Conservation (phyloP, 1,140 invertebrate species). For the Bombus pascuorum region DNA sequence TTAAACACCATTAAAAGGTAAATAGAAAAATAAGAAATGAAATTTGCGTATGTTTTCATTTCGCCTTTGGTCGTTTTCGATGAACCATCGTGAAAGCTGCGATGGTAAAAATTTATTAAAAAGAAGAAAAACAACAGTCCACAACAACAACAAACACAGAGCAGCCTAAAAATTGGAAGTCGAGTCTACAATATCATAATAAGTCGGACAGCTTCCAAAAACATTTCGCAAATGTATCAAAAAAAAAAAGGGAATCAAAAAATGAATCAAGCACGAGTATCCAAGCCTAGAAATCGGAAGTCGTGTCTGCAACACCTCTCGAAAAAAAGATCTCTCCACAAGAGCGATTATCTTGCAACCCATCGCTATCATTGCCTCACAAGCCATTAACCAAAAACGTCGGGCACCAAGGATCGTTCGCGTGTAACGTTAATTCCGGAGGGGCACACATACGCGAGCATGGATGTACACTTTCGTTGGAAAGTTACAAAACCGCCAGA, state of each 20-base stretch:
- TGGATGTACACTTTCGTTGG: slow-evolving; percentile 60
- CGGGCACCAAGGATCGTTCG: slow-evolving; percentile 32
- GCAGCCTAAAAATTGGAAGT: background rate
- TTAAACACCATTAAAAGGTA: background rate
- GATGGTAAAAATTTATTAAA: too few species aligned
- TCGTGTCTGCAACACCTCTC: background rate
- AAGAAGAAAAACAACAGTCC: background rate
- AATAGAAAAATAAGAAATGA: too few species aligned
- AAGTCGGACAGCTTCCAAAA: too few species aligned
- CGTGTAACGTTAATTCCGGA: slow-evolving; percentile 59
- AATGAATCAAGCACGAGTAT: background rate
- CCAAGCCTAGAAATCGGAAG: background rate
- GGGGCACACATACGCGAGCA: slow-evolving; percentile 33
- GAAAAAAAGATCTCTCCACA: background rate
- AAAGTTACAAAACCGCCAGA: slow-evolving; percentile 65
- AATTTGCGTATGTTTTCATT: too few species aligned
- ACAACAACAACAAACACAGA: background rate
- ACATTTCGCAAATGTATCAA: too few species aligned
- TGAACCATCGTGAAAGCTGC: too few species aligned
- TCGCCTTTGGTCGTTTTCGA: too few species aligned
- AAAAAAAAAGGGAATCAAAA: too few species aligned
- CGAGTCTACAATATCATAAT: background rate
- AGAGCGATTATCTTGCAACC: background rate
- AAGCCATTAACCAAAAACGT: slow-evolving; percentile 59
- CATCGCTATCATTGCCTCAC: slow-evolving; percentile 35